These are phyloP conservation scores for Incurvaria masculella DNA, from an alignment of 2,888 invertebrate species.

Conservation along the genomic window DNA sequence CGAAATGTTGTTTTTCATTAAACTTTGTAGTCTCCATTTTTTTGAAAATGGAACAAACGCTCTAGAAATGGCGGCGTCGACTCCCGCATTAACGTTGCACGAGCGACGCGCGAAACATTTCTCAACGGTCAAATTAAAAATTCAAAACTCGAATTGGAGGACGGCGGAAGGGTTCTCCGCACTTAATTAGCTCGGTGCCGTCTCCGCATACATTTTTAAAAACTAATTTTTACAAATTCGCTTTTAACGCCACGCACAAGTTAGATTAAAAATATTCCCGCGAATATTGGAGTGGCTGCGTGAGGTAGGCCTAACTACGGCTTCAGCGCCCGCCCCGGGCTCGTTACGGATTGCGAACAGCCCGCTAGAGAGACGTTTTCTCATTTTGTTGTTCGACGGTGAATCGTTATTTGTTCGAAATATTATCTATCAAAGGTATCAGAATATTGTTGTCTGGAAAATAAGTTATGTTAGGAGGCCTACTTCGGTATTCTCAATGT, in stretches of 20 bases:
- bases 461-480: too few species aligned
- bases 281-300: slow-evolving; percentile 6
- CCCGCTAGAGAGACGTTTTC: slow-evolving; percentile 46
- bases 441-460: too few species aligned
- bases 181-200: slow-evolving; percentile 43
- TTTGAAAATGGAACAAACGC: neutral
- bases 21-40: too few species aligned
- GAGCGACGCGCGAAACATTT: slow-evolving; percentile 56
- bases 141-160: slow-evolving; percentile 29
- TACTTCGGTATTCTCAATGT: too few species aligned
- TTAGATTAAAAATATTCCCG: slow-evolving; percentile 45
- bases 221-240: slow-evolving; percentile 51
- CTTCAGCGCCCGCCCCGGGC: slow-evolving; percentile 45
- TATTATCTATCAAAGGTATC: too few species aligned
- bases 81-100: slow-evolving; percentile 46
- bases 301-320: slow-evolving; percentile 45
- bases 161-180: slow-evolving; percentile 57
- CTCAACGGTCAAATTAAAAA: slow-evolving; percentile 49
- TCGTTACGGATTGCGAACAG: slow-evolving; percentile 44
- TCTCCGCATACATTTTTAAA: slow-evolving; percentile 50
- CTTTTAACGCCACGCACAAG: slow-evolving; percentile 35
- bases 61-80: slow-evolving; percentile 19
- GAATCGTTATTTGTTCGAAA: too few species aligned
- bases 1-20: too few species aligned
- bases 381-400: slow-evolving; percentile 29